Evolutionary conservation across 2,797 vertebrate genomes (phyloP), one percentile per base, ranked within the genome.

Genomic region (Margarornis squamiger): DNA sequence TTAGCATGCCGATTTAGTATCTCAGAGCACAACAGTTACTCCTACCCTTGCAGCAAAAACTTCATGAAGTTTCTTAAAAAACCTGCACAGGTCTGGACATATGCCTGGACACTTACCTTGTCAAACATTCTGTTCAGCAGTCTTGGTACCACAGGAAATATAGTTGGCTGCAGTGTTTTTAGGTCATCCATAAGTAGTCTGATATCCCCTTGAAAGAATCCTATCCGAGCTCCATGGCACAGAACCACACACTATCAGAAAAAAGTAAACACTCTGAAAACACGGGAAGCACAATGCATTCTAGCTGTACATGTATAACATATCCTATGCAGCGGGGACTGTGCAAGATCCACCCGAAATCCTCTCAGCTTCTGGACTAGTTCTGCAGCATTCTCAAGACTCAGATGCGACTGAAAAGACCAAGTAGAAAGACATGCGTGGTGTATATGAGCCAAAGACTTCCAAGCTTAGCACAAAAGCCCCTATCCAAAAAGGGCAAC

Each of bases 101-200:
- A 46, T 9, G 29, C 14, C 52, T 78, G 18, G 6, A 39, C 46
- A 94, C 98, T 98, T 96, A 99, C 99, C 98, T 98, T 99, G 91
- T 99, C 99, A 94, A 99, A 99, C 99, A 99, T 99, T 82, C 99
- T 98, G 97, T 99, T 99, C 92, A 99, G 97, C 48, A 99, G 97
- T 46, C 99, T 98, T 4, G 99, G 99, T 51, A 99, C 99, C 43
- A 99, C 99, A 10, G 99, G 99, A 80, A 99, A 99, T 54, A 99
- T 32, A 3, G 99, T 99, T 30, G 99, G 99, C 71, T 98, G 98
- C 86, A 99, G 98, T 3, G 95, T 96, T 98, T 99, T 99, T 92
- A 99, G 97, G 94, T 99, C 99, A 78, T 99, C 99, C 99, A 99
- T 99, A 86, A 99, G 97, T 45, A 99, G 98, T 67, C 99, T 98